Base-by-base conservation (phyloP, 53 echinoderm and acorn worm genomes). In the Mesocentrotus franciscanus region DNA sequence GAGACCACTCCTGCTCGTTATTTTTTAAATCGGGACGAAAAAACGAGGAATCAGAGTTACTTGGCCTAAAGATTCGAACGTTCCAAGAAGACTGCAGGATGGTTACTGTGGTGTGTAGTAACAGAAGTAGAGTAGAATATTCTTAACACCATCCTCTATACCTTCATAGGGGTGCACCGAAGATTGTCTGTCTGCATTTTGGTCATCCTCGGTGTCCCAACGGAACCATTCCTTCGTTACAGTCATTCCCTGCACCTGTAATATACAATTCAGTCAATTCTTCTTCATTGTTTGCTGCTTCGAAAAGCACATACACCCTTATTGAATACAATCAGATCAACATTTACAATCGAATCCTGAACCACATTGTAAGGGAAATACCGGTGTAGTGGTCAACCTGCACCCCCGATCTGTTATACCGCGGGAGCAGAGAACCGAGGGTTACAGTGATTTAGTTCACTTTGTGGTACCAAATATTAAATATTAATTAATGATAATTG, bases 161-260 rank as follows among this genome's bases (percentile, higher is more conserved):
- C 74, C 66, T 33, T 83, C 22, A 55, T 93, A 95, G 15, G 96
- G 96, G 59, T 96, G 95, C 36, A 59, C 61, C 26, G 87, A 87
- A 10, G 81, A 70, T 32, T 75, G 56, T 0, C 76, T 20, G 33
- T 95, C 90, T 0, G 18, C n/a, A 62, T 93, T 96, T 9, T 0
- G 58, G 0, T 5, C 24, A 71, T 97, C 96, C 61, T 97, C 97
- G 36, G 64, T 95, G 61, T 96, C 95, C 96, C 96, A 96, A 0
- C 78, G 36, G 92, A 97, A 96, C 27, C 81, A 97, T 90, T 97
- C 97, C 56, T 66, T n/a, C 0, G 95, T 93, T 7, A 90, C 95
- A 29, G 17, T 60, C 96, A 96, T 96, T 32, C 96, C 96, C 1
- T 93, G 70, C 0, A 96, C 96, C 96, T 96, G 78, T 33, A 66